phyloP scores from a whole-genome alignment of 1,140 invertebrate species.

The Melipona quadrifasciata region DNA sequence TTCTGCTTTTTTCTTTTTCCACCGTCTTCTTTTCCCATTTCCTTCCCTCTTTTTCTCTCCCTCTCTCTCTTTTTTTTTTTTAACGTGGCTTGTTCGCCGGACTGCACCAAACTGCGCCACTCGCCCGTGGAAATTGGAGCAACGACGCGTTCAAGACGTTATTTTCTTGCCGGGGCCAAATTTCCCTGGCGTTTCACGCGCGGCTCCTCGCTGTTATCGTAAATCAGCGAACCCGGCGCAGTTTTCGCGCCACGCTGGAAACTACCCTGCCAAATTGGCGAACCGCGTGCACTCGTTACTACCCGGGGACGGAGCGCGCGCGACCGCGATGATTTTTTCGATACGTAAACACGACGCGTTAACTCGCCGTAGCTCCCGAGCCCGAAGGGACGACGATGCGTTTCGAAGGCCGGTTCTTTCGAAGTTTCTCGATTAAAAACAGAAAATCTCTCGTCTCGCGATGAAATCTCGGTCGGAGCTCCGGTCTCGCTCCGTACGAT shows the following conservation, averaged over 20 bases:
- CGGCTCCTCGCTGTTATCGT: constrained; percentile 10
- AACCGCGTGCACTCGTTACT: neutral
- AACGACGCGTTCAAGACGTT: constrained; percentile 23
- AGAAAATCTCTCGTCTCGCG: neutral
- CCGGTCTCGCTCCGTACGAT: neutral
- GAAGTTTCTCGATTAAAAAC: neutral
- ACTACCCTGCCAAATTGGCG: constrained; percentile 30
- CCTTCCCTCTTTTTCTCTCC: neutral
- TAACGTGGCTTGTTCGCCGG: neutral
- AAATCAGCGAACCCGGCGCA: constrained; percentile 9
- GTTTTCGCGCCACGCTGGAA: constrained; percentile 15
- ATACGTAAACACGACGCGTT: neutral
- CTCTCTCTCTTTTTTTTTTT: neutral
- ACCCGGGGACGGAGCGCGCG: neutral
- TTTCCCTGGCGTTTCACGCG: constrained; percentile 7
- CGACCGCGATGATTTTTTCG: neutral
- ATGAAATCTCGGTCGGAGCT: neutral
- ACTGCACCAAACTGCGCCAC: constrained; percentile 32
- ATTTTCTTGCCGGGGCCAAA: constrained; percentile 7
- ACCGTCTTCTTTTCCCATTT: neutral
- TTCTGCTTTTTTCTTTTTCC: neutral
- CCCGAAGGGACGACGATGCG: neutral
- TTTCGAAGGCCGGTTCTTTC: no score
- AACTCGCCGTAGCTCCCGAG: neutral
- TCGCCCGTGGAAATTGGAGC: constrained; percentile 44